These are phyloP conservation scores for Larimichthys polyactis DNA, from an alignment of 2,113 vertebrate genomes.

Conservation along the genomic window DNA sequence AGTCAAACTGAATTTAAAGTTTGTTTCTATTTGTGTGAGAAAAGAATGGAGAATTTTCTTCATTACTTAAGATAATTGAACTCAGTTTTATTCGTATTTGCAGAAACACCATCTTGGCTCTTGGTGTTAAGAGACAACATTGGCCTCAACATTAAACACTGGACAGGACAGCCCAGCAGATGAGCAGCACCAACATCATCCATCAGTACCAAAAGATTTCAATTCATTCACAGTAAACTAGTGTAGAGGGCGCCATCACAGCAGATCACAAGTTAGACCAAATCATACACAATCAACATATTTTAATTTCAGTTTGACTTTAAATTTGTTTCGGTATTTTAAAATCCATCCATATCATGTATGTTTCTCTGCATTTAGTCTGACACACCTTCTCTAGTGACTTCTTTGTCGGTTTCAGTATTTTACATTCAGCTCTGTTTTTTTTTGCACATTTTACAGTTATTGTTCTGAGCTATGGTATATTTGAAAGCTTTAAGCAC, in stretches of 20 bases:
- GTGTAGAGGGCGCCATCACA: too few species aligned
- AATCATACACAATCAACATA: too few species aligned
- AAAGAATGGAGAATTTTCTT: neutral
- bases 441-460: constrained; percentile 10
- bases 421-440: neutral
- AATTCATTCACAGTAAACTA: too few species aligned
- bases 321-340: neutral
- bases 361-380: neutral
- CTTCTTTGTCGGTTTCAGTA: neutral
- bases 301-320: neutral
- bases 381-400: neutral
- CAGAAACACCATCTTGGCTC: neutral
- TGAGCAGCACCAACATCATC: too few species aligned
- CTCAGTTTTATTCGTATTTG: neutral
- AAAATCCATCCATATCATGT: neutral
- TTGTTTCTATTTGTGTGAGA: neutral
- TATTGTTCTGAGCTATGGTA: neutral
- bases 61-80: neutral
- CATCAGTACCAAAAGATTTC: too few species aligned
- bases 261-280: too few species aligned
- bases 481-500: neutral
- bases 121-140: neutral
- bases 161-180: too few species aligned
- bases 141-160: too few species aligned
- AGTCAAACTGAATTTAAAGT: neutral